A percentile compares a stretch with the other conserved stretches of the same genome.
These are phyloP conservation scores for Aurelia aurita DNA, from an alignment of 30 jellyfish, hydroid and myxozoan species.

Conservation along the genomic window DNA sequence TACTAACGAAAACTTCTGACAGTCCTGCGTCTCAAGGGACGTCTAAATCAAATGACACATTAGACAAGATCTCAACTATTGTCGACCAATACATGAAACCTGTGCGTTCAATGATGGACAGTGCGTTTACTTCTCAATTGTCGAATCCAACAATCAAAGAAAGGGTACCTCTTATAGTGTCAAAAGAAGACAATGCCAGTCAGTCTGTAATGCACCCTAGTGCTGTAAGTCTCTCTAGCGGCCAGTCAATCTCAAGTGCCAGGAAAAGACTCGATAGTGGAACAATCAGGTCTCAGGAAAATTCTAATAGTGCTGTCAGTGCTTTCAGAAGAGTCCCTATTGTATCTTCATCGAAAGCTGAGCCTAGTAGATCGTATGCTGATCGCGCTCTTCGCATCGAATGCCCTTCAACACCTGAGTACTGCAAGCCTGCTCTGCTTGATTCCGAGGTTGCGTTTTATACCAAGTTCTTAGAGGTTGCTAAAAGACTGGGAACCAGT, in stretches of 20 bases:
- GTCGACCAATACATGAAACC: constrained; percentile 25
- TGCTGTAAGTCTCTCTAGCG: not conserved
- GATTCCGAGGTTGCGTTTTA: constrained; percentile 52
- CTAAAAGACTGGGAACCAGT: constrained; percentile 27
- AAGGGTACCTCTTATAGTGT: not conserved
- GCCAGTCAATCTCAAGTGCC: not conserved
- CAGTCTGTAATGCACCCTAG: too few relatives aligned
- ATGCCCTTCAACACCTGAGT: not conserved
- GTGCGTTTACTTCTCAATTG: not conserved
- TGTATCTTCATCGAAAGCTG: too few relatives aligned
- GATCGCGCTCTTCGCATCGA: not conserved
- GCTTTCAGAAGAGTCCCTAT: constrained; percentile 34
- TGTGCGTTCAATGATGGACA: constrained; percentile 31
- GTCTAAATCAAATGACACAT: too few relatives aligned
- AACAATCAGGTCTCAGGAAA: too few relatives aligned
- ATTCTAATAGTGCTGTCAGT: not conserved
- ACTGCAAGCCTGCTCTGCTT: constrained; percentile 2
- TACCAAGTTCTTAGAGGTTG: constrained; percentile 51
- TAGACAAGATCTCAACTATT: constrained; percentile 18
- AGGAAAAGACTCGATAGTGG: too few relatives aligned
- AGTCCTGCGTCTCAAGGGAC: too few relatives aligned
- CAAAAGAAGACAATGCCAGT: too few relatives aligned
- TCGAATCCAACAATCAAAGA: not conserved
- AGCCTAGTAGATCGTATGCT: too few relatives aligned
- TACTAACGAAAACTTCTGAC: too few relatives aligned